Conservation (phyloP, 2,888 invertebrate species). For the Noctuana brunneofusca region DNA sequence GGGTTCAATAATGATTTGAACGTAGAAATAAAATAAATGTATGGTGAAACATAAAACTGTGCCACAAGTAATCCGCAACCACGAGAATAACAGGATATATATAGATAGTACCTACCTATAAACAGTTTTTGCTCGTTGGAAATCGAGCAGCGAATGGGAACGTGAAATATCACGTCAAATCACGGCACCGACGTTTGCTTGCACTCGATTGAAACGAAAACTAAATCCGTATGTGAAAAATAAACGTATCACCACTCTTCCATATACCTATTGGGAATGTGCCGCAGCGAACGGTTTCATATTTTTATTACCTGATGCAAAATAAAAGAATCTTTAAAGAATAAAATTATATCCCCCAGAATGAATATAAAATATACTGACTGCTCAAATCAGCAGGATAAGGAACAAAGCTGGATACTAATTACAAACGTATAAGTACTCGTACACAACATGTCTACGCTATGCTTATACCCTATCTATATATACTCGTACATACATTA, state of each 20-base stretch:
- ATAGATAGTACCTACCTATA: neutral
- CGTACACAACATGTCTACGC: too few species aligned
- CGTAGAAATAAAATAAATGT: neutral
- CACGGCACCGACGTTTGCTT: constrained; percentile 36
- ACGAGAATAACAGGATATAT: constrained; percentile 32
- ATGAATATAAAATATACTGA: too few species aligned
- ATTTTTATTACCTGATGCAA: constrained; percentile 9
- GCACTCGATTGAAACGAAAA: constrained; percentile 35
- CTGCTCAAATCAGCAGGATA: too few species aligned
- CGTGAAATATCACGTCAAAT: constrained; percentile 38
- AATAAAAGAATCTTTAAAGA: neutral
- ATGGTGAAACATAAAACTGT: constrained; percentile 17
- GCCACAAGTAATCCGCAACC: constrained; percentile 19
- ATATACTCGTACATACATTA: too few species aligned
- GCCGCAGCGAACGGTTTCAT: constrained; percentile 4
- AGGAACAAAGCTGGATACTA: too few species aligned
- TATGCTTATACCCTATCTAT: too few species aligned
- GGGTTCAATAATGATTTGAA: neutral
- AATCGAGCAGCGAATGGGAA: constrained; percentile 37
- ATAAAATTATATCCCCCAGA: too few species aligned
- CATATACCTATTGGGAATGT: constrained; percentile 23
- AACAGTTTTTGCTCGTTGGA: constrained; percentile 34
- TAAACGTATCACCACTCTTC: constrained; percentile 30
- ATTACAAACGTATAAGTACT: too few species aligned
- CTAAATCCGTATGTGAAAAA: constrained; percentile 30